Conservation (phyloP, 2,113 vertebrate genomes). For the Plecturocebus donacophilus region DNA sequence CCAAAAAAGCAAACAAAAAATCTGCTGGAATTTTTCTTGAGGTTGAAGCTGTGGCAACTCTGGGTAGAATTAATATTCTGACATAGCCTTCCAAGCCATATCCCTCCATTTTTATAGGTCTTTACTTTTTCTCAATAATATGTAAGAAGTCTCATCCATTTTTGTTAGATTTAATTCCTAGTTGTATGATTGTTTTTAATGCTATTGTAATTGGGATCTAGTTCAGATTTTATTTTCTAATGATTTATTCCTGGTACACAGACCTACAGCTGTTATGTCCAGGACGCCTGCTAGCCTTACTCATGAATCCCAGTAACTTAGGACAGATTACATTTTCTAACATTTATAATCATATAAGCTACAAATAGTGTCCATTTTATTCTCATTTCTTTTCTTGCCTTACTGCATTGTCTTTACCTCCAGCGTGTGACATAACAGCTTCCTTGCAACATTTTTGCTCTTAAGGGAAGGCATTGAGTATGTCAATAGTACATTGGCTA, state of each 20-base stretch:
- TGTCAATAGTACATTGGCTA: neutral
- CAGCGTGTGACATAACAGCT: accelerated
- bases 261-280: accelerated
- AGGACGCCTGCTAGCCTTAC: no score
- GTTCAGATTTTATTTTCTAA: neutral
- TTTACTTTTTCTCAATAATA: neutral
- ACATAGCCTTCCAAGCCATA: neutral
- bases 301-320: neutral
- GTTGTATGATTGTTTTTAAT: neutral
- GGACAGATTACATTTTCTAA: no score
- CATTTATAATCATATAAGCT: neutral
- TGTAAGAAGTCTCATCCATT: accelerated
- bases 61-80: no score
- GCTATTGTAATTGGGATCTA: accelerated
- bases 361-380: neutral
- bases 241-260: neutral
- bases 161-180: neutral
- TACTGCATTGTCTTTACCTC: no score
- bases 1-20: neutral
- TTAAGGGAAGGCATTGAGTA: neutral
- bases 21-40: neutral
- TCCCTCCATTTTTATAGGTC: neutral
- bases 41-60: neutral
- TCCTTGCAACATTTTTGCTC: neutral
- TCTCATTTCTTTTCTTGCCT: neutral